A percentile compares a stretch with the other conserved stretches of the same genome.
phyloP scores from a whole-genome alignment of 1,140 invertebrate genomes.

The Caenorhabditis briggsae region DNA sequence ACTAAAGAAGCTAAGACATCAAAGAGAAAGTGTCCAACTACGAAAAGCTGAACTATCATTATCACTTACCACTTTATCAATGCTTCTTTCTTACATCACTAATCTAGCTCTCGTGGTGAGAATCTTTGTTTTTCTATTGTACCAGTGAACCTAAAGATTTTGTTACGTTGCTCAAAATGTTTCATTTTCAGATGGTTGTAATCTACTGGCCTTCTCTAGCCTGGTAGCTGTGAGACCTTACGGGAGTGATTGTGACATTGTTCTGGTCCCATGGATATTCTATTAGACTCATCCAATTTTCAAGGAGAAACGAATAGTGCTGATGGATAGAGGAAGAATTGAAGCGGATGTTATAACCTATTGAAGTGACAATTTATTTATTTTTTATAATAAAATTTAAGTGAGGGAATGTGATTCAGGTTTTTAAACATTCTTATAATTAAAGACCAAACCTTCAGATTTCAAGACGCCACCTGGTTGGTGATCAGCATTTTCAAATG shows the following conservation, averaged over 20 bases:
- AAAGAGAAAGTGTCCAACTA: not conserved
- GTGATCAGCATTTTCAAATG: too few relatives aligned
- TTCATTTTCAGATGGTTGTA: not conserved
- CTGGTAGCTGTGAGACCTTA: not conserved
- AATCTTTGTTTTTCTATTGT: too few relatives aligned
- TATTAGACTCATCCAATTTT: slow-evolving; percentile 22
- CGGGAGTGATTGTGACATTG: slow-evolving; percentile 14
- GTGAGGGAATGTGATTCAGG: too few relatives aligned
- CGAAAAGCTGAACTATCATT: not conserved
- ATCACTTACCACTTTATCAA: not conserved
- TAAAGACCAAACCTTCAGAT: too few relatives aligned
- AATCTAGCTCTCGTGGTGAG: not conserved
- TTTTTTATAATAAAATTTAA: too few relatives aligned
- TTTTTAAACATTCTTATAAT: too few relatives aligned
- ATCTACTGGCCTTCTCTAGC: not conserved
- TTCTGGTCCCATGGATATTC: slow-evolving; percentile 19
- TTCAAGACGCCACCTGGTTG: too few relatives aligned
- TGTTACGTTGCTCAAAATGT: too few relatives aligned
- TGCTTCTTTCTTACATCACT: not conserved
- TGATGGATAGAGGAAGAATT: too few relatives aligned
- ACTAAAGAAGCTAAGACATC: not conserved
- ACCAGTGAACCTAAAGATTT: too few relatives aligned
- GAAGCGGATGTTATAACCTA: too few relatives aligned
- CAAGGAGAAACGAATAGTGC: not conserved
- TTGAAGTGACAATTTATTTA: too few relatives aligned